These are phyloP conservation scores for Lordiphosa clarofinis DNA, from an alignment of 1,140 invertebrate species.

Conservation along the genomic window DNA sequence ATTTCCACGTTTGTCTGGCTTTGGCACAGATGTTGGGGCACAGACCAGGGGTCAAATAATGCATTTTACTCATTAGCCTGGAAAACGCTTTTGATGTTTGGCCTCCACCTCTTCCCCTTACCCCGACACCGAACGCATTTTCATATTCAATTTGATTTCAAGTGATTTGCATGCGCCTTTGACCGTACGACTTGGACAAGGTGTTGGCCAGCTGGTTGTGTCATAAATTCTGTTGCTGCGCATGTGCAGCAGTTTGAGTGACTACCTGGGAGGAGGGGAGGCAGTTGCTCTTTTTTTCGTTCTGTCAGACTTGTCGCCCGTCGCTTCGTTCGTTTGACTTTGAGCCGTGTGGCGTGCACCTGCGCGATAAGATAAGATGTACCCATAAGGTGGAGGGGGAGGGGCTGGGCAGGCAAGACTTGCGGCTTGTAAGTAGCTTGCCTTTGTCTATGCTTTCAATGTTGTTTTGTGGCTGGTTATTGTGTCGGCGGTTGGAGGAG, in stretches of 20 bases:
- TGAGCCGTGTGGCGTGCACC: constrained; percentile 64
- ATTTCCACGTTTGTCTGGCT: constrained; percentile 36
- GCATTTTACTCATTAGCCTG: constrained; percentile 61
- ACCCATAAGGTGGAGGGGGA: constrained; percentile 14
- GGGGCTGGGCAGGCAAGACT: constrained; percentile 31
- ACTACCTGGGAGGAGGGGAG: neutral
- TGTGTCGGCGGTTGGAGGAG: constrained; percentile 13
- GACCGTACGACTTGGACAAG: constrained; percentile 12
- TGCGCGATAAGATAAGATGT: constrained; percentile 74
- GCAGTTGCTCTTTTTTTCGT: constrained; percentile 22
- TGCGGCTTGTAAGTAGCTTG: constrained; percentile 72
- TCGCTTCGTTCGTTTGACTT: constrained; percentile 8
- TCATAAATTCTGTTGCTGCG: constrained; percentile 36
- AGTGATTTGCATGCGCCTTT: constrained; percentile 60
- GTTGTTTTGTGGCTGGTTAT: constrained; percentile 60
- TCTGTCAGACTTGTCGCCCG: constrained; percentile 42
- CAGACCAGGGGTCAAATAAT: constrained; percentile 59
- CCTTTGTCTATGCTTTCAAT: constrained; percentile 60
- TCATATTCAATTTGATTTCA: constrained; percentile 46
- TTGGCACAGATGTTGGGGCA: constrained; percentile 29
- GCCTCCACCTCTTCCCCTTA: constrained; percentile 1
- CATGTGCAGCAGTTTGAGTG: constrained; percentile 32
- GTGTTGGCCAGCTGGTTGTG: constrained; percentile 31
- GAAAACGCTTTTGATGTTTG: constrained; percentile 57
- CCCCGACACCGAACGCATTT: constrained; percentile 24